A percentile compares a stretch with the other conserved stretches of the same genome.
Conservation (phyloP, 2,888 invertebrate genomes). For the Ptychoptera albimana region DNA sequence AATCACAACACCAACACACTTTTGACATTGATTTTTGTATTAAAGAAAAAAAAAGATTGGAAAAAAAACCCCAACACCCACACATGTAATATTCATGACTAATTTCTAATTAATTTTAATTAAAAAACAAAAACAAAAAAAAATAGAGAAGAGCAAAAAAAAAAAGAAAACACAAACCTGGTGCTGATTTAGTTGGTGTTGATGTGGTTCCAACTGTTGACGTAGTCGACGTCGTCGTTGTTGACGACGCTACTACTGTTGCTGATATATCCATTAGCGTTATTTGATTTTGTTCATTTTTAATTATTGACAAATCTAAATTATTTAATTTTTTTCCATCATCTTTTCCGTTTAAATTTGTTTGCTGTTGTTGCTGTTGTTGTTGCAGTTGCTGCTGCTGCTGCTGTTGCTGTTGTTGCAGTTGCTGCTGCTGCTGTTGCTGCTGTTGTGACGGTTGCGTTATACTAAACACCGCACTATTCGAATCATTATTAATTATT, state of each 20-base stretch:
- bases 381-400: slow-evolving; percentile 40
- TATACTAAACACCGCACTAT: too few relatives aligned
- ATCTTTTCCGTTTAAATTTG: not conserved
- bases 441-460: slow-evolving; percentile 25
- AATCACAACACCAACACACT: too few relatives aligned
- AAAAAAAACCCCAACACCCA: too few relatives aligned
- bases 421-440: slow-evolving; percentile 25
- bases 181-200: slow-evolving; percentile 22
- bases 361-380: slow-evolving; percentile 37
- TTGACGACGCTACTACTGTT: slow-evolving; percentile 6
- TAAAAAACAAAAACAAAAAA: too few relatives aligned
- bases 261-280: slow-evolving; percentile 21
- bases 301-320: too few relatives aligned
- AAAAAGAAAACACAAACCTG: slow-evolving; percentile 19
- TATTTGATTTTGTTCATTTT: slow-evolving; percentile 14
- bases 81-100: too few relatives aligned
- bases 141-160: too few relatives aligned
- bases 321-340: not conserved
- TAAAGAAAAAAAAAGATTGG: too few relatives aligned
- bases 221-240: slow-evolving; percentile 20
- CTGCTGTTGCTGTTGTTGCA: slow-evolving; percentile 30
- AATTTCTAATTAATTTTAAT: too few relatives aligned
- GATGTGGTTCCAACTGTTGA: slow-evolving; percentile 7
- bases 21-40: too few relatives aligned
- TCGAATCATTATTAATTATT: slow-evolving; percentile 6